Evolutionary conservation across 2,797 vertebrate genomes (phyloP), one percentile per base, ranked within the genome.

Genomic region (Xerus rutilus): DNA sequence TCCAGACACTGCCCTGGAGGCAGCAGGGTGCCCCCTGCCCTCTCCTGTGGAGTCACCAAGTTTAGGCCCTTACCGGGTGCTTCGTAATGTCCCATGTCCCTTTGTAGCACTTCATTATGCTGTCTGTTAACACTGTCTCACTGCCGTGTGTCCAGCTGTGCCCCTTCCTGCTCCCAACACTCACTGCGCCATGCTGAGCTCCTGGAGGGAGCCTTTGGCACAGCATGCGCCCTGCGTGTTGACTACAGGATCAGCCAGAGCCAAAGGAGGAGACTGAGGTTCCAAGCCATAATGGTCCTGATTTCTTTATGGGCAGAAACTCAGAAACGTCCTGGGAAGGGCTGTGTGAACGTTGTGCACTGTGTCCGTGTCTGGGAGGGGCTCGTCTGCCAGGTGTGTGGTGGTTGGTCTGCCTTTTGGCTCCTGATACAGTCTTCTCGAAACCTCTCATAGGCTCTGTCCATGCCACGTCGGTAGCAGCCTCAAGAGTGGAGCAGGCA

Each of bases 401-500:
- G 67, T 9, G 32, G 57, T 59, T 10, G 39, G 21, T 25, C 79
- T 78, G 49, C 9, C 49, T 62, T 89, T 87, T 47, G 72, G 0
- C 77, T 57, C 72, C 12, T 97, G 85, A 95, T 35, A 15, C 84
- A 18, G 21, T 74, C 84, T 81, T 85, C 91, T 93, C 39, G 8
- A 83, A 73, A 92, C 96, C 89, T 91, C 95, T 39, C 83, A 3
- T 98, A 99, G 99, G 99, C 98, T 99, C 99, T 0, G 97, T 99
- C 85, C 99, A 99, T 0, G 99, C 99, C 32, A 99, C 99, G 0
- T 99, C 99, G 3, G 99, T 99, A 96, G 99, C 99, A 21, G 99
- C 99, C 86, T 99, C 99, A 4, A 99, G 99, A 76, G 99, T 99
- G 93, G 99, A 99, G 97, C 99, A 99, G 99, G 99, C 99, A 0